Evolutionary conservation across 1,140 invertebrate species (phyloP), one percentile per base, ranked within the genome.

Genomic region (Drosophila subobscura): DNA sequence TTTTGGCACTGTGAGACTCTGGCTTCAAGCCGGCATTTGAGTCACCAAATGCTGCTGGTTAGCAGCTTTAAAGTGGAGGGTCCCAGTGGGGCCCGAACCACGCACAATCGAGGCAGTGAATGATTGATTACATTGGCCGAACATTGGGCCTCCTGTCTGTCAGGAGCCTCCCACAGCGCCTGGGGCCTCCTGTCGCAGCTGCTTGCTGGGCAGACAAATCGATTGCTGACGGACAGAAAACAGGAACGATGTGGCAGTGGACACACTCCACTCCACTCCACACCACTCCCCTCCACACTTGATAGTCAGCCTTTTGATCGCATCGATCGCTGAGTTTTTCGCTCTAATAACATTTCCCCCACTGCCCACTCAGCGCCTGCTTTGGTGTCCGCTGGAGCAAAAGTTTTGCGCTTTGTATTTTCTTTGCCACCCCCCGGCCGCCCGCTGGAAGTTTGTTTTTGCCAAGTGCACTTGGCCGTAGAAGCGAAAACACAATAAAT

Each of bases 161-260:
- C 16, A n/a, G n/a, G n/a, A n/a, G n/a, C n/a, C n/a, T n/a, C 12
- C 61, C 50, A 29, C 5, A 10, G 29, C 4, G 33, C 33, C 33
- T 10, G 8, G 33, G 3, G 33, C 10, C 37, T 10, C 6, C 7
- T 6, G 14, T 41, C 67, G 3, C 56, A 68, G 68, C 66, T 68
- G 44, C 42, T 68, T 68, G 52, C 23, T 20, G 22, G 63, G 42
- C 56, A 68, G 51, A 68, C 66, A 68, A 70, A 70, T 70, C 66
- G 64, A 70, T 70, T 12, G 16, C 20, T 22, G 49, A 41, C 51
- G 33, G 33, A 20, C 63, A 25, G 42, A 55, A 67, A 56, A 49
- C 33, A 45, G 58, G 14, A n/a, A 14, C 16, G 4, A 12, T 27
- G 3, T 14, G 10, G 4, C 7, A 2, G 5, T 55, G 33, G 25